Evolutionary conservation across 2,888 invertebrate species (phyloP), one percentile per base, ranked within the genome.

Genomic region (Volucella bombylans): DNA sequence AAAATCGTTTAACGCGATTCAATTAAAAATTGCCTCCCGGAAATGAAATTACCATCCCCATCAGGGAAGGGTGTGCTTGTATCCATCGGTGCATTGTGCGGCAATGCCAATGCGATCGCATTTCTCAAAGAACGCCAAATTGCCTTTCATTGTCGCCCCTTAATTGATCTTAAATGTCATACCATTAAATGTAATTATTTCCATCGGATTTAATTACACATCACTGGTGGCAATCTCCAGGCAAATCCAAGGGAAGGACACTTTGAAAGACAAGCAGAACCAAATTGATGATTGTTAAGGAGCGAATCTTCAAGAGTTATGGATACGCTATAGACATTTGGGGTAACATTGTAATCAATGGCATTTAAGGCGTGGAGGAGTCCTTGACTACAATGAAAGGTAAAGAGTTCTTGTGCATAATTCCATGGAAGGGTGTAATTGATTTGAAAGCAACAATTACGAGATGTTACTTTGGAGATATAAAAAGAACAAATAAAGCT

Each of bases 121-220:
- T 55, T 62, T 78, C 62, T 77, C 45, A 45, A n/a, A 15, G 71
- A 31, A 31, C 38, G 57, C 45, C 73, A 47, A 64, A 82, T 45
- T 41, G 68, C 47, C 62, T 68, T 68, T 79, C 73, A 82, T 78
- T 82, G 82, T 82, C 57, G 68, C 39, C 52, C 38, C 55, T 67
- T 79, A 79, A 79, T 82, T 82, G 82, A 82, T 82, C 62, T 79
- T 82, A 68, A 79, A 82, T 68, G 82, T 68, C 52, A 59, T 73
- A 64, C 79, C 73, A 82, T 82, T 73, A 79, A 82, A 73, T 47
- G 79, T 82, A 79, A 82, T 82, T 82, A 82, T 73, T 82, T 79
- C 68, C 55, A 82, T 68, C 54, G 82, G 64, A 73, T 61, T 76
- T 68, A 74, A 73, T 73, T 73, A 73, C 47, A 65, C 55, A 65